Conservation (phyloP, 2,888 invertebrate species). For the Macropis europaea region DNA sequence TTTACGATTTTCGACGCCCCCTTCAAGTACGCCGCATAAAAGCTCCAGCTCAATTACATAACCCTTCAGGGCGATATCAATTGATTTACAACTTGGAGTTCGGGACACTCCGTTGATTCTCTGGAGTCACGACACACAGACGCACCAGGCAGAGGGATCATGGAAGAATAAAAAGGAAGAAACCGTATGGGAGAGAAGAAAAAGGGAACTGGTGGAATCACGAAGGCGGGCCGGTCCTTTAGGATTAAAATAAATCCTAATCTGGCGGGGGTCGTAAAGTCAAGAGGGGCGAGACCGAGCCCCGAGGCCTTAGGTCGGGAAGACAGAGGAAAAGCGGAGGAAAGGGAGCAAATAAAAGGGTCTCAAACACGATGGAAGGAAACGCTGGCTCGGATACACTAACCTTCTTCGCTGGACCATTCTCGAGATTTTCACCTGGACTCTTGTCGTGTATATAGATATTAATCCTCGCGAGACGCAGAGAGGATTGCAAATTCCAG, state of each 20-base stretch:
- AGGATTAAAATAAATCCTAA: constrained; percentile 76
- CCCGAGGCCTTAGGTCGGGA: constrained; percentile 27
- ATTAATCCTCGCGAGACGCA: constrained; percentile 43
- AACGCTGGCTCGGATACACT: constrained; percentile 46
- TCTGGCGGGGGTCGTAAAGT: constrained; percentile 69
- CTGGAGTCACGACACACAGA: constrained; percentile 8
- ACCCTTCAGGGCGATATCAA: constrained; percentile 55
- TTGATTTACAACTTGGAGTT: constrained; percentile 65
- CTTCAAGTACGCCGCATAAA: background rate
- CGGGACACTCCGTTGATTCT: constrained; percentile 34
- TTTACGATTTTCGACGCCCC: constrained; percentile 13
- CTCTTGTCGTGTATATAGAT: constrained; percentile 42
- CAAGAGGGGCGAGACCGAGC: constrained; percentile 58
- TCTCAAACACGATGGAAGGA: constrained; percentile 46
- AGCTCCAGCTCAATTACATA: constrained; percentile 57
- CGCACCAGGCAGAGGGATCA: background rate
- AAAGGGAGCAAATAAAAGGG: constrained; percentile 51
- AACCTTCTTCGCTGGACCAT: constrained; percentile 28
- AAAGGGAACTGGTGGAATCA: constrained; percentile 21
- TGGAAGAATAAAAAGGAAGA: background rate
- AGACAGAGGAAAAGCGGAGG: constrained; percentile 24
- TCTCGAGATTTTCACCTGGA: constrained; percentile 44
- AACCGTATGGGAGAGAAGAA: background rate
- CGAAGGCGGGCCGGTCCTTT: constrained; percentile 48
- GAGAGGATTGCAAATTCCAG: constrained; percentile 38